Evolutionary conservation across 2,797 vertebrate species (phyloP).

Genomic region (Acomys russatus): DNA sequence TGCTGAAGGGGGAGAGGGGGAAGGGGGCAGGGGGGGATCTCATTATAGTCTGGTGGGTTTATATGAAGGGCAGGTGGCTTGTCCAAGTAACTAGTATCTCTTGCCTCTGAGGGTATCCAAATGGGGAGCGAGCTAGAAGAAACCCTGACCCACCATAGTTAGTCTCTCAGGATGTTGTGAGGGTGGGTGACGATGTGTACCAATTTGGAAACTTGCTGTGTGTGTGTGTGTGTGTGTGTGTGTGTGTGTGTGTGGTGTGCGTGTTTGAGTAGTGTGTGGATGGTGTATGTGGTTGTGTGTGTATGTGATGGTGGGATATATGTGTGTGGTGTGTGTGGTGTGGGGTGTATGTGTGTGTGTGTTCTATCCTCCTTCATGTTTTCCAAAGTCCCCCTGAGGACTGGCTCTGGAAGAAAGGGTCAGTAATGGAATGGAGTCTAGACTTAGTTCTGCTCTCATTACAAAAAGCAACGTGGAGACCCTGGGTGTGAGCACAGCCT

Average conservation of each 20-base stretch:
- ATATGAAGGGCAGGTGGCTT: neutral
- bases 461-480: neutral
- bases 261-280: no score
- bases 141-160: neutral
- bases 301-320: no score
- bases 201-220: neutral
- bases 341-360: neutral
- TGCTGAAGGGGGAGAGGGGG: constrained; percentile 47
- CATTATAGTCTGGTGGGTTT: constrained; percentile 59
- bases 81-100: neutral
- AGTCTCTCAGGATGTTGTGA: neutral
- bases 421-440: neutral
- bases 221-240: neutral
- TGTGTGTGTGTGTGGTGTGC: no score
- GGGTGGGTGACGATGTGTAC: neutral
- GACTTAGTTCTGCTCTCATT: constrained; percentile 1
- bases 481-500: neutral
- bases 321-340: no score
- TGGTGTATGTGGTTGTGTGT: neutral
- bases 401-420: constrained; percentile 30
- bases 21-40: constrained; percentile 16
- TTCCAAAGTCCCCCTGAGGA: neutral
- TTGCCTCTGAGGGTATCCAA: neutral
- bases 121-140: neutral
- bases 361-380: neutral